phyloP scores from a whole-genome alignment of 2,113 vertebrate species.

The Crotalus tigris region DNA sequence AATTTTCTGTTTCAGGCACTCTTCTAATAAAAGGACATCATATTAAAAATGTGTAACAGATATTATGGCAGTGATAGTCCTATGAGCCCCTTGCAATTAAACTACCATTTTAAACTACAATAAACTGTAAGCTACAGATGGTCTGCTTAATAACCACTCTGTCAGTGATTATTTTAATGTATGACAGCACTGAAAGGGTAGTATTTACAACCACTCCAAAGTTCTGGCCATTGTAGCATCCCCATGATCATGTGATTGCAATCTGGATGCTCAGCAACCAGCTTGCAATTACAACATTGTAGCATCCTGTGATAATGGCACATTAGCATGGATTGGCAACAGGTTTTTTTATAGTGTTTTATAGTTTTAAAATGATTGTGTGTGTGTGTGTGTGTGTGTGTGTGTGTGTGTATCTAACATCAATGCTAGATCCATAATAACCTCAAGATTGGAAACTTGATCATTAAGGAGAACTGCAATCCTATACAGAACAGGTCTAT shows the following conservation, averaged over 20 bases:
- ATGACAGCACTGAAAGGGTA: neutral
- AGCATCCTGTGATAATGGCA: neutral
- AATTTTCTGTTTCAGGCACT: neutral
- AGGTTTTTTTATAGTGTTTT: neutral
- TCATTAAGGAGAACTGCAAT: neutral
- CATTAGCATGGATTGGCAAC: neutral
- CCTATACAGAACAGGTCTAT: neutral
- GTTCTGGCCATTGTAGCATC: neutral
- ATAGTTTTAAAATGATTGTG: neutral
- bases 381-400: too few relatives aligned
- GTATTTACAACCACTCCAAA: neutral
- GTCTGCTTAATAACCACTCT: too few relatives aligned
- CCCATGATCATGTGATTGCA: neutral
- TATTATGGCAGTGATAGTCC: neutral
- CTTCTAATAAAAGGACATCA: neutral
- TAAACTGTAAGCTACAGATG: neutral
- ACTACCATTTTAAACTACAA: neutral
- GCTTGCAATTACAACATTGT: neutral
- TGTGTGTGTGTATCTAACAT: neutral
- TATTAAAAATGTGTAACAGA: neutral
- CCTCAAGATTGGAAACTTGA: neutral
- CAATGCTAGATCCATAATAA: neutral
- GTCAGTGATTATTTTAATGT: neutral
- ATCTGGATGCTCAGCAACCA: neutral
- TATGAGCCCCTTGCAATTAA: neutral